A percentile compares a stretch with the other conserved stretches of the same genome.
phyloP scores from a whole-genome alignment of 1,140 invertebrate genomes.

The Drosophila insularis region DNA sequence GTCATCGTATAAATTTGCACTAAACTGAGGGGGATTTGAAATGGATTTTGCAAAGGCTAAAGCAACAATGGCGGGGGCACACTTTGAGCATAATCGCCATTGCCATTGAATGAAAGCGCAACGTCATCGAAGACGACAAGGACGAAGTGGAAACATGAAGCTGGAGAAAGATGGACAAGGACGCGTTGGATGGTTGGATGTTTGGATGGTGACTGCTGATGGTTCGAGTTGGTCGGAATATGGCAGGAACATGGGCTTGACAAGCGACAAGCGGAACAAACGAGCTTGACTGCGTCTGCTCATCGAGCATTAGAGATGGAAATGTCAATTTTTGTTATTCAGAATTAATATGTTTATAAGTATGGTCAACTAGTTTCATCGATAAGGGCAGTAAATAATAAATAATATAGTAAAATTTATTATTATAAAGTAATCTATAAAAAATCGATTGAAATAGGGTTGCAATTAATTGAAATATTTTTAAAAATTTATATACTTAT shows the following conservation, averaged over 20 bases:
- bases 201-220: slow-evolving; percentile 2
- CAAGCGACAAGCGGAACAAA: slow-evolving; percentile 74
- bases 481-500: too few species aligned
- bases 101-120: slow-evolving; percentile 70
- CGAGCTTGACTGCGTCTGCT: slow-evolving; percentile 44
- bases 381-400: not conserved
- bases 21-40: slow-evolving; percentile 73
- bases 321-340: slow-evolving; percentile 7
- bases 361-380: not conserved
- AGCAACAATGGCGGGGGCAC: slow-evolving; percentile 59
- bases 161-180: slow-evolving; percentile 28
- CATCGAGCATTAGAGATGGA: slow-evolving; percentile 49
- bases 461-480: too few species aligned
- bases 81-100: slow-evolving; percentile 60
- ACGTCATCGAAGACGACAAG: slow-evolving; percentile 63
- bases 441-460: too few species aligned
- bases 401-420: too few species aligned
- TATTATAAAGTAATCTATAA: too few species aligned
- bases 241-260: slow-evolving; percentile 47
- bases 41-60: slow-evolving; percentile 73
- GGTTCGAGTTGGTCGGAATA: slow-evolving; percentile 16
- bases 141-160: slow-evolving; percentile 17
- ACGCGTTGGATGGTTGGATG: slow-evolving; percentile 8
- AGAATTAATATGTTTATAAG: slow-evolving; percentile 6
- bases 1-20: slow-evolving; percentile 73